A percentile compares a stretch with the other conserved stretches of the same genome.
These are phyloP conservation scores for Ctenosaura bakeri DNA, from an alignment of 2,797 vertebrate genomes.

Conservation along the genomic window DNA sequence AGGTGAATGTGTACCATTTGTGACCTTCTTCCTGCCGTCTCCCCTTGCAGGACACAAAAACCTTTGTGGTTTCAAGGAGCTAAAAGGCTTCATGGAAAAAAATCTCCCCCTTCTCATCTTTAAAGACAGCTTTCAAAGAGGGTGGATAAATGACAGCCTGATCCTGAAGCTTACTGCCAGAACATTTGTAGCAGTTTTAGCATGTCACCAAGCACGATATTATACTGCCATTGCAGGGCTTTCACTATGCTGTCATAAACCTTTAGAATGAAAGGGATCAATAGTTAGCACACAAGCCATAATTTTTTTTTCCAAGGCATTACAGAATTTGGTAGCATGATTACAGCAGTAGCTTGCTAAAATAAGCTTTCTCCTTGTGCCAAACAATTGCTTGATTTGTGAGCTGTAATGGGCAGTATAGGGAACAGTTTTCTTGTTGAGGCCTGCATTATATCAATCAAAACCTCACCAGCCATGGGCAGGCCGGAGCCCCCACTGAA, in stretches of 20 bases:
- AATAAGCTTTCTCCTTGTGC: not conserved
- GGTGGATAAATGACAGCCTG: not conserved
- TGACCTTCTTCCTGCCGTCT: not conserved
- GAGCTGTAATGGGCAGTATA: too few species aligned
- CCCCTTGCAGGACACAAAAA: too few species aligned
- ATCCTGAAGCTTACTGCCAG: not conserved
- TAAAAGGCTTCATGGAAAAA: not conserved
- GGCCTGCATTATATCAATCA: not conserved
- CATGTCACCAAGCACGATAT: not conserved
- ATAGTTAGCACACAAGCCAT: not conserved
- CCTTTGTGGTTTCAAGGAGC: not conserved
- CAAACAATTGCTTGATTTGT: not conserved
- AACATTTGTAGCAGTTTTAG: not conserved
- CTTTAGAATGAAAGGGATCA: not conserved
- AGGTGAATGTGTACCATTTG: not conserved
- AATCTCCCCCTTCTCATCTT: not conserved
- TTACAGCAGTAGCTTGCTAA: not conserved
- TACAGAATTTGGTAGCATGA: not conserved
- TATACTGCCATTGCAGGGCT: not conserved
- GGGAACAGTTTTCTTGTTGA: not conserved
- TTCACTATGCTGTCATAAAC: not conserved
- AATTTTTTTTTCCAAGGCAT: too few species aligned
- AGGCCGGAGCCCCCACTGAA: not conserved
- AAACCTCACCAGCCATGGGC: too few species aligned
- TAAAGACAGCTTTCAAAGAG: constrained; percentile 7